phyloP scores from a whole-genome alignment of 23 tunicate species.

The Clavelina lepadiformis region DNA sequence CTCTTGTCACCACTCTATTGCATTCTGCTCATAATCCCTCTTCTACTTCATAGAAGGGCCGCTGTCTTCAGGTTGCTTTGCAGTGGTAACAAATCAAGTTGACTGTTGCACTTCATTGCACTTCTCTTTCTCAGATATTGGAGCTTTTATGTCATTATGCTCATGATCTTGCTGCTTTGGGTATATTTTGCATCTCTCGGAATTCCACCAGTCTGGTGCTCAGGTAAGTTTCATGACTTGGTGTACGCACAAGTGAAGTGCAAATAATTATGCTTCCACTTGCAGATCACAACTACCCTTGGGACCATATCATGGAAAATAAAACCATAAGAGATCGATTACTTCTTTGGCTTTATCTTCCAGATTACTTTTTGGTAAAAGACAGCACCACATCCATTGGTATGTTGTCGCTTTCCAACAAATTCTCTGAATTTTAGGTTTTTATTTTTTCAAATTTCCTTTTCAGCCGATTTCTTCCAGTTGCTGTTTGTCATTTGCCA shows the following conservation, averaged over 20 bases:
- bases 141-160: slow-evolving; percentile 33
- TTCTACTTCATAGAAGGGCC: slow-evolving; percentile 36
- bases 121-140: slow-evolving; percentile 47
- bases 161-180: slow-evolving; percentile 38
- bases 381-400: slow-evolving; percentile 37
- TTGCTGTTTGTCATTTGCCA: slow-evolving; percentile 69
- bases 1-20: slow-evolving; percentile 47
- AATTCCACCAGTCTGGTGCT: slow-evolving; percentile 82
- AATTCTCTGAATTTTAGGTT: background rate
- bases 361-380: slow-evolving; percentile 47
- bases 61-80: slow-evolving; percentile 20
- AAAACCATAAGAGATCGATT: slow-evolving; percentile 45
- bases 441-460: background rate
- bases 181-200: slow-evolving; percentile 64
- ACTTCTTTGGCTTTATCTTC: slow-evolving; percentile 68
- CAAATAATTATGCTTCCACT: background rate
- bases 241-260: too few relatives aligned
- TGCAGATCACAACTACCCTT: slow-evolving; percentile 45
- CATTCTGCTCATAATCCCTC: slow-evolving; percentile 44
- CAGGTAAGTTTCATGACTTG: slow-evolving; percentile 63
- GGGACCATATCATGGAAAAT: slow-evolving; percentile 17
- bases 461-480: slow-evolving; percentile 86
- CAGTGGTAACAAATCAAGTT: background rate
- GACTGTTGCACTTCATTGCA: background rate
- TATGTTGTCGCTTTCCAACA: slow-evolving; percentile 1